Percentiles rank a stretch among this genome's conserved stretches.
Evolutionary conservation across 2,888 invertebrate genomes (phyloP).

Genomic region (Acanthosepion lycidas): DNA sequence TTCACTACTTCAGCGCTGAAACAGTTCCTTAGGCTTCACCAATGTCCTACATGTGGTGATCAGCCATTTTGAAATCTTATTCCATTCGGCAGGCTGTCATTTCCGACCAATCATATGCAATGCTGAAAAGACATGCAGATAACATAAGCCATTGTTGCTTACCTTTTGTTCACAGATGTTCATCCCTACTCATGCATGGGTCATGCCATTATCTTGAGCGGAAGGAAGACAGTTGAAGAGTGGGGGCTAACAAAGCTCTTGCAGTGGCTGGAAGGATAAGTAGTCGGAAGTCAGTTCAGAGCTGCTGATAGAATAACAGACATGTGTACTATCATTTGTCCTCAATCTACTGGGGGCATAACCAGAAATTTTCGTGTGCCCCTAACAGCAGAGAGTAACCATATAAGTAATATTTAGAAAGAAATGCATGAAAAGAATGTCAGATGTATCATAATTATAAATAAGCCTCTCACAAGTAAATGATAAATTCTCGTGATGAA

Average conservation of each 20-base stretch:
- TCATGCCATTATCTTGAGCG: not conserved
- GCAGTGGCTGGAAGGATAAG: not conserved
- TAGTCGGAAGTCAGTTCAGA: not conserved
- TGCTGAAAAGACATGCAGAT: not conserved
- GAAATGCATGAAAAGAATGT: not conserved
- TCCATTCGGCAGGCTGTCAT: not conserved
- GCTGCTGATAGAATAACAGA: not conserved
- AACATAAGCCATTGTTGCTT: not conserved
- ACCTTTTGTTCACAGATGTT: not conserved
- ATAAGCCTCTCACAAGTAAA: no score
- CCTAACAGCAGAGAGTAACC: not conserved
- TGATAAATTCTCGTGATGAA: no score
- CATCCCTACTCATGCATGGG: not conserved
- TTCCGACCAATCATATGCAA: slow-evolving; percentile 33
- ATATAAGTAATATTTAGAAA: not conserved
- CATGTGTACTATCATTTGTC: not conserved
- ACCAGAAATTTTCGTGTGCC: not conserved
- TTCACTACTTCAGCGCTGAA: not conserved
- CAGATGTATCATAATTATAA: no score
- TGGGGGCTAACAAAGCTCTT: not conserved
- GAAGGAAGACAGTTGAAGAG: not conserved
- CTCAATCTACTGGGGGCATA: not conserved
- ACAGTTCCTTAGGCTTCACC: not conserved
- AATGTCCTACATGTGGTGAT: not conserved
- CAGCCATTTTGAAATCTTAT: not conserved